These are phyloP conservation scores for Agrotis clavis DNA, from an alignment of 2,888 invertebrate species.

Conservation along the genomic window DNA sequence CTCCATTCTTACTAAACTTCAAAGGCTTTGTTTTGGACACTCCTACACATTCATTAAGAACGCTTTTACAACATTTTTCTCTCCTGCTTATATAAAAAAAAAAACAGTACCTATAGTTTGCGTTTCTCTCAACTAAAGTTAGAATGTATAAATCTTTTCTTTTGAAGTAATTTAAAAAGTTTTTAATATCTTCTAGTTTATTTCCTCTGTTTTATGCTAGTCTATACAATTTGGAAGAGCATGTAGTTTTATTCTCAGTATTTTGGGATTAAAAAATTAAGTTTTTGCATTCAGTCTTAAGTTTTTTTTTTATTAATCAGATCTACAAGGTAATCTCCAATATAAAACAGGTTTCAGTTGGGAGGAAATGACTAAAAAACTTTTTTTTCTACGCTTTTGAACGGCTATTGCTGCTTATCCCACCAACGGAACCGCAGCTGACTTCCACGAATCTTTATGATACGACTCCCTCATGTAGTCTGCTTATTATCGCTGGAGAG, in stretches of 20 bases:
- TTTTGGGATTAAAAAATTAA: conserved; percentile 8
- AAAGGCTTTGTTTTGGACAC: conserved; percentile 31
- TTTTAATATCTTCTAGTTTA: conserved; percentile 49
- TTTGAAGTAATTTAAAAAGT: conserved; percentile 54
- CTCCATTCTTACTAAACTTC: conserved; percentile 16
- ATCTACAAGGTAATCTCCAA: background rate
- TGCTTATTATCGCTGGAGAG: too few relatives aligned
- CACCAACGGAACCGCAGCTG: too few relatives aligned
- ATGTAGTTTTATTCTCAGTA: conserved; percentile 19
- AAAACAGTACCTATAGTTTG: conserved; percentile 37
- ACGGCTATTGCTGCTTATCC: too few relatives aligned
- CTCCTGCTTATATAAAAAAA: conserved; percentile 27
- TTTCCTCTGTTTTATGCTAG: conserved; percentile 49
- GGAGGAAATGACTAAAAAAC: too few relatives aligned
- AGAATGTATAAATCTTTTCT: conserved; percentile 52
- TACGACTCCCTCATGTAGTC: too few relatives aligned
- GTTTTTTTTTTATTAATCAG: conserved; percentile 6
- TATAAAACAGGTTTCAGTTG: too few relatives aligned
- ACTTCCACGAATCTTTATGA: too few relatives aligned
- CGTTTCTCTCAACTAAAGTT: conserved; percentile 31
- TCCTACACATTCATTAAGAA: conserved; percentile 25
- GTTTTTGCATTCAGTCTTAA: conserved; percentile 2
- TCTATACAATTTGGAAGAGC: conserved; percentile 31
- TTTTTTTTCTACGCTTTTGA: too few relatives aligned
- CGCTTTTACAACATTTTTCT: conserved; percentile 21